Base-by-base conservation (phyloP, 2,113 vertebrate genomes). In the Meleagris gallopavo region DNA sequence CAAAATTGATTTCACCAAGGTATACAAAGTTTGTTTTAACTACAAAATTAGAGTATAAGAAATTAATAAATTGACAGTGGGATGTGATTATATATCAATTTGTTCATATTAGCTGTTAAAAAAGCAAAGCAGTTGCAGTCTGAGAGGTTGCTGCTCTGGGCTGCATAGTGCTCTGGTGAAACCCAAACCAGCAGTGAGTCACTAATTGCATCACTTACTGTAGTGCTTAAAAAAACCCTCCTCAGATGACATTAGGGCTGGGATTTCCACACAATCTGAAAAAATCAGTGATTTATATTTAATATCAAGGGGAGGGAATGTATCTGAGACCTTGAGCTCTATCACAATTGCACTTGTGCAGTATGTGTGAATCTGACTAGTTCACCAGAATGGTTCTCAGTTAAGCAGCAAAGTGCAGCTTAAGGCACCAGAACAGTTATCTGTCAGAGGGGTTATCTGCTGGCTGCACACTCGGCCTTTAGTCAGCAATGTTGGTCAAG, bases 111-210 rank as follows among this genome's bases (percentile, higher is more conserved):
- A 52, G 27, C 29, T 72, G 19, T 12, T 17, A 25, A 81, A 78
- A n/a, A 77, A 94, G 74, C 7, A 60, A n/a, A 57, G 22, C 40
- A 62, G 69, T 79, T 6, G 25, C 8, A 71, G 41, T 46, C 69
- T 66, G 48, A 19, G 32, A 65, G 11, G 10, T 54, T 79, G 50
- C 32, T 82, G 50, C 10, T 74, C 75, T 73, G 57, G 52, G 41
- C 79, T 91, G n/a, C 25, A 20, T 1, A 24, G 58, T 48, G 40
- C 34, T 86, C 82, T 91, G 50, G 25, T 73, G 88, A 80, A 88
- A 71, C 46, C 78, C 74, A 91, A 86, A 80, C 57, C 79, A 85
- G 36, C 65, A 82, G 38, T 71, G 73, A 86, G 50, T 91, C 73
- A 82, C 27, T 41, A 24, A 11, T 93, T 94, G 38, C 82, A 84